Percentiles rank a stretch among this genome's conserved stretches.
Evolutionary conservation across 2,113 vertebrate genomes (phyloP).

Genomic region (Oreotragus oreotragus): DNA sequence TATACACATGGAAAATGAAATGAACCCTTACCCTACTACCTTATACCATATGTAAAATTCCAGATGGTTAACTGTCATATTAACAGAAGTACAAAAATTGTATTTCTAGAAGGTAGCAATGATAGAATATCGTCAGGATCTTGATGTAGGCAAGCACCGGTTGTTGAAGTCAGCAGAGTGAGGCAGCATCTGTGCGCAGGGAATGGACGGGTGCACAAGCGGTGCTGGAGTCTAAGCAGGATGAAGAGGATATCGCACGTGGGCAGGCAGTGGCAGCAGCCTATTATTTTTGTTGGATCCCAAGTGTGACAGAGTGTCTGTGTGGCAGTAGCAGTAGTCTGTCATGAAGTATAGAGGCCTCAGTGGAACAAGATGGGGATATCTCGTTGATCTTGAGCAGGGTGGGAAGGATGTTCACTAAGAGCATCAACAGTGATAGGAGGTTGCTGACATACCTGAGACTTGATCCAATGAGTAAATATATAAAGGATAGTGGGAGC

Average conservation of each 20-base stretch:
- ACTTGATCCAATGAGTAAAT: background rate
- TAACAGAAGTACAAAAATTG: slow-evolving; percentile 3
- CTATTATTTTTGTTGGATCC: background rate
- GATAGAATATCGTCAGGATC: background rate
- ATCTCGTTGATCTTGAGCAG: background rate
- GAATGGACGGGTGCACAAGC: background rate
- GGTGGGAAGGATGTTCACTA: background rate
- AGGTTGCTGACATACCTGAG: background rate
- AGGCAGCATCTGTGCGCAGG: background rate
- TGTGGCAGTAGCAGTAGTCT: background rate
- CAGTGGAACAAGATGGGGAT: background rate
- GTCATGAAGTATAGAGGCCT: background rate
- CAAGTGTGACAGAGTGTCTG: background rate
- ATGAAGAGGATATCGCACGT: background rate
- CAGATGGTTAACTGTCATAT: background rate
- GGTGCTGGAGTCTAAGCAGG: background rate
- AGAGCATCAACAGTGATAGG: background rate
- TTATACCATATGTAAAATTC: background rate
- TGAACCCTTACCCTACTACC: background rate
- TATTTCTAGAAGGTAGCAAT: no score
- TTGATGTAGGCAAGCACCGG: background rate
- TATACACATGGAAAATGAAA: background rate
- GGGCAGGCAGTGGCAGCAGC: background rate
- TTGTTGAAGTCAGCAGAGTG: background rate
- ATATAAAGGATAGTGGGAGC: background rate